Conservation (phyloP, 2,888 invertebrate species). For the Miltochrista miniata region DNA sequence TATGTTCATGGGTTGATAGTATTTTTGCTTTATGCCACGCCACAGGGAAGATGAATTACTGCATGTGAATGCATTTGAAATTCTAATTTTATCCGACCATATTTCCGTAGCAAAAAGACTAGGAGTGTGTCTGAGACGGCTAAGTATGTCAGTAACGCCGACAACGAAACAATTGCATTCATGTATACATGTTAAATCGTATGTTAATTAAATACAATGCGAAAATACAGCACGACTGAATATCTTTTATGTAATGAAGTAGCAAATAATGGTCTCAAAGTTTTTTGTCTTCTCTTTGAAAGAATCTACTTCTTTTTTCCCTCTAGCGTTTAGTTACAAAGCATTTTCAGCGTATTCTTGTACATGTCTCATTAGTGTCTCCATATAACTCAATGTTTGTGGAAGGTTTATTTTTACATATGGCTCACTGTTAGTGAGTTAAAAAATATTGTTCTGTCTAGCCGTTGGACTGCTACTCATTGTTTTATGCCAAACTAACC, state of each 20-base stretch:
- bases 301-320: conserved; percentile 21
- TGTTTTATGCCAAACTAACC: conserved; percentile 33
- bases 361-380: conserved; percentile 70
- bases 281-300: not conserved
- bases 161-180: conserved; percentile 37
- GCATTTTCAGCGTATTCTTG: conserved; percentile 53
- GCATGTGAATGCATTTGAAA: conserved; percentile 59
- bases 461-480: conserved; percentile 42
- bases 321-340: conserved; percentile 31
- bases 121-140: conserved; percentile 55
- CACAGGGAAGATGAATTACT: conserved; percentile 43
- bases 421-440: conserved; percentile 31
- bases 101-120: conserved; percentile 51
- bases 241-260: not conserved
- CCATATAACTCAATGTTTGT: conserved; percentile 62
- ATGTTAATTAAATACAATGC: conserved; percentile 9
- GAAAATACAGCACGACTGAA: conserved; percentile 6
- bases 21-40: conserved; percentile 18
- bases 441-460: conserved; percentile 25
- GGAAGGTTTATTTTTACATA: conserved; percentile 60
- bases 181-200: conserved; percentile 7
- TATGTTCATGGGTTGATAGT: conserved; percentile 5
- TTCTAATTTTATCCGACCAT: conserved; percentile 51
- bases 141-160: conserved; percentile 63
- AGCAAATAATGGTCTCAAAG: not conserved